Evolutionary conservation across 2,113 vertebrate genomes (phyloP), one percentile per base, ranked within the genome.

Genomic region (Eclectus roratus): DNA sequence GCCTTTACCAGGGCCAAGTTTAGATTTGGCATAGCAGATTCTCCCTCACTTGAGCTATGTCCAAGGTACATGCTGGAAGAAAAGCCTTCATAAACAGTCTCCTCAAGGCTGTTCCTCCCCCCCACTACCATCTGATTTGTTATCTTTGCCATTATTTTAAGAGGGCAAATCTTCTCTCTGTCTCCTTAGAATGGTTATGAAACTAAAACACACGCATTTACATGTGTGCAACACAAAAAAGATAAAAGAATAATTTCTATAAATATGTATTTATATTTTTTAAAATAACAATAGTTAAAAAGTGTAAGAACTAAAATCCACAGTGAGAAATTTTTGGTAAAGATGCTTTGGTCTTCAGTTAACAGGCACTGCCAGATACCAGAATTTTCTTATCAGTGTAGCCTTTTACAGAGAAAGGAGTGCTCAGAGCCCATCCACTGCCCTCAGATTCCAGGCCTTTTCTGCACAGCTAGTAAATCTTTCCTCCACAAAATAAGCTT

Each of bases 21-120:
- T 94, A 95, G 93, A 94, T 93, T 94, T 96, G 95, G 96, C 96
- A 96, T 69, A 94, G 95, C 86, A 94, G 95, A 93, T 91, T 97
- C 91, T 97, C 80, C 89, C 94, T 97, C 86, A 69, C 91, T 94
- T 97, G 96, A 97, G 93, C 91, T 94, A 96, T 93, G 83, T 96
- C 95, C 95, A 96, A 97, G 94, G 89, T 94, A 95, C 94, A 96
- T 84, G 96, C 94, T 87, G 94, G 95, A 97, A 96, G 93, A 89
- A 96, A 94, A 96, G 80, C 91, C 94, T 97, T 94, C 86, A 87
- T 95, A 95, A 94, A 94, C 89, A 89, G 77, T 89, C 73, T 96
- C 93, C 94, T 95, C 86, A 87, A 87, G 95, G 91, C 94, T 91
- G 86, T 81, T 97, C 73, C 83, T 93, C 39, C 89, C 92, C 73